Evolutionary conservation across 2,888 invertebrate genomes (phyloP).

Genomic region (Lathronympha strigana): DNA sequence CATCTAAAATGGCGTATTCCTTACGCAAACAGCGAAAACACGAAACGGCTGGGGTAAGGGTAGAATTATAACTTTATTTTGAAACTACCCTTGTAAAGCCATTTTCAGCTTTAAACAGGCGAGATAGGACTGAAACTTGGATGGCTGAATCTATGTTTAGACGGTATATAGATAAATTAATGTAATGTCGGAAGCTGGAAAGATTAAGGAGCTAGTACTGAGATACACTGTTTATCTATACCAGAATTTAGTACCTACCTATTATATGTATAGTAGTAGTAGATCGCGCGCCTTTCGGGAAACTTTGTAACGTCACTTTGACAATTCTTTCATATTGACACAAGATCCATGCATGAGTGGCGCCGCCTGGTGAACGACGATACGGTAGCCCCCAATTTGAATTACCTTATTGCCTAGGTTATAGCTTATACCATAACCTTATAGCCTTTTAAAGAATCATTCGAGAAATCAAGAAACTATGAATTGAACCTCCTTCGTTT

Average conservation of each 20-base stretch:
- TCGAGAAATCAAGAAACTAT: too few species aligned
- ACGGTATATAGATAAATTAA: constrained; percentile 18
- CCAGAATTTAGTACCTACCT: neutral
- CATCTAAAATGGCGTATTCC: constrained; percentile 19
- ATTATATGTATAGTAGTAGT: neutral
- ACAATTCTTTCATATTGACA: too few species aligned
- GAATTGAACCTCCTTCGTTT: too few species aligned
- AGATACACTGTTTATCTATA: constrained; percentile 14
- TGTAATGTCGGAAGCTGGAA: constrained; percentile 28
- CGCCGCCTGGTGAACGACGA: too few species aligned
- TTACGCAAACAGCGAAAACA: constrained; percentile 34
- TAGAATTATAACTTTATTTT: constrained; percentile 48
- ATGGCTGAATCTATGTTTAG: neutral
- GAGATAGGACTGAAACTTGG: constrained; percentile 1
- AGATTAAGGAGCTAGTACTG: constrained; percentile 26
- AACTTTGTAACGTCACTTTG: too few species aligned
- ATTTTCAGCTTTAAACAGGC: constrained; percentile 2
- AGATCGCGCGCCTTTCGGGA: neutral
- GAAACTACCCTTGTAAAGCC: constrained; percentile 11
- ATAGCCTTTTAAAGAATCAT: too few species aligned
- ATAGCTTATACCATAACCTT: too few species aligned
- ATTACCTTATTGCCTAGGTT: too few species aligned
- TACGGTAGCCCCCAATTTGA: too few species aligned
- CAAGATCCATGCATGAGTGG: too few species aligned
- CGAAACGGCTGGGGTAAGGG: constrained; percentile 25